Conservation (phyloP, 2,113 vertebrate species). For the Noctilio leporinus region DNA sequence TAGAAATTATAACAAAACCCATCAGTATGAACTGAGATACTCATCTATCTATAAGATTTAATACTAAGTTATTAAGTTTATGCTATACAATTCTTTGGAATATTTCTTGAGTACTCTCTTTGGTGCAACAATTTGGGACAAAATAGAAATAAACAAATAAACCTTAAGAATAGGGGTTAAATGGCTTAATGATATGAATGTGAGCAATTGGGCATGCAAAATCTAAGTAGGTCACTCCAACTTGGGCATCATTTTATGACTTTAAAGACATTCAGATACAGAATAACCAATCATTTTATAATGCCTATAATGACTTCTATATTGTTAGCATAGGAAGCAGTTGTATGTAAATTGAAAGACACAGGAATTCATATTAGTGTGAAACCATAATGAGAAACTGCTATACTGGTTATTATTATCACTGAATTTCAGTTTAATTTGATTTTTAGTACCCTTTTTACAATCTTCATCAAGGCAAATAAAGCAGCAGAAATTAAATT, state of each 20-base stretch:
- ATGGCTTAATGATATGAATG: not conserved
- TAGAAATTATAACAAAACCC: not conserved
- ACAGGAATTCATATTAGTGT: conserved; percentile 28
- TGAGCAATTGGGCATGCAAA: not conserved
- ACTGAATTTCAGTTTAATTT: conserved; percentile 53
- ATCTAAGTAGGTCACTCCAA: not conserved
- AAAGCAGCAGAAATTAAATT: conserved; percentile 36
- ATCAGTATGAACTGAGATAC: not conserved
- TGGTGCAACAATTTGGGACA: not conserved
- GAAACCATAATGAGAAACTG: conserved; percentile 46
- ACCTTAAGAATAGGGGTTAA: not conserved
- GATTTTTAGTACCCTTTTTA: conserved; percentile 51
- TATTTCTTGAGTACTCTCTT: not conserved
- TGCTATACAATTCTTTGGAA: not conserved
- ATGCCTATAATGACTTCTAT: not conserved
- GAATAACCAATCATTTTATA: conserved; percentile 14
- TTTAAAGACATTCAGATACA: not conserved
- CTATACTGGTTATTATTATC: conserved; percentile 27
- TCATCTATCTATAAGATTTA: not conserved
- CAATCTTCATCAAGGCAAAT: conserved; percentile 50
- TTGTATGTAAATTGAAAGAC: conserved; percentile 48
- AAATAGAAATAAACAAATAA: not conserved
- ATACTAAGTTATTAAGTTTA: not conserved
- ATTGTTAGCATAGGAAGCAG: not conserved
- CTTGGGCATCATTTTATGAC: not conserved